These are phyloP conservation scores for Petrosia ficiformis DNA, from an alignment of 37 sponge, comb jelly and placozoan species.

Conservation along the genomic window DNA sequence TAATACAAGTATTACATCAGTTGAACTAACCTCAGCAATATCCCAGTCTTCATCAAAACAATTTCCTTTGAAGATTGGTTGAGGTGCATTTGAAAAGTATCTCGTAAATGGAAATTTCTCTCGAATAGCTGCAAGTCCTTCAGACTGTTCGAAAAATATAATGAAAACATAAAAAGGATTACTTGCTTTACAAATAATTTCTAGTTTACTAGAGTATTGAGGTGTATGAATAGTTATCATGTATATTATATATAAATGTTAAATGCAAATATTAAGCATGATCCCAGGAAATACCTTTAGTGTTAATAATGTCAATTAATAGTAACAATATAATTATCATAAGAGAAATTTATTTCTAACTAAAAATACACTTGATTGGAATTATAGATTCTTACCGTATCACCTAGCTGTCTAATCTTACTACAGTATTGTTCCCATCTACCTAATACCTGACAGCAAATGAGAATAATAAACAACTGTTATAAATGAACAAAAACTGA, in stretches of 20 bases:
- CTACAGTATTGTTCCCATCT: constrained; percentile 60
- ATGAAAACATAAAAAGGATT: constrained; percentile 5
- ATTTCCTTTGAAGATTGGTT: constrained; percentile 85
- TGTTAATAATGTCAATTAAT: too few relatives aligned
- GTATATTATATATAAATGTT: too few relatives aligned
- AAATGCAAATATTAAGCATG: too few relatives aligned
- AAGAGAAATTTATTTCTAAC: too few relatives aligned
- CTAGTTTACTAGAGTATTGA: constrained; percentile 52
- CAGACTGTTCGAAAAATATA: constrained; percentile 23
- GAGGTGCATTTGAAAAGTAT: constrained; percentile 93
- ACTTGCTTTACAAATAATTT: constrained; percentile 51
- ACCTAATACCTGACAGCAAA: constrained; percentile 40
- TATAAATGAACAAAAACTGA: too few relatives aligned
- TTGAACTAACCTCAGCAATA: constrained; percentile 77
- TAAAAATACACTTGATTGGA: too few relatives aligned
- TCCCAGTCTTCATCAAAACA: constrained; percentile 84
- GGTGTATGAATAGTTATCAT: too few relatives aligned
- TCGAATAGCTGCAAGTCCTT: constrained; percentile 59
- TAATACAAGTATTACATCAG: background rate
- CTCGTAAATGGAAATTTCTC: constrained; percentile 89
- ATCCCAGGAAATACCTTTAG: too few relatives aligned
- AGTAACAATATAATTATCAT: too few relatives aligned
- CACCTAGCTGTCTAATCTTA: constrained; percentile 40
- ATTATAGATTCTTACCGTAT: too few relatives aligned
- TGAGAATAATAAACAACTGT: too few relatives aligned